A percentile compares a stretch with the other conserved stretches of the same genome.
phyloP scores from a whole-genome alignment of 1,140 invertebrate genomes.

The Euura lappo region DNA sequence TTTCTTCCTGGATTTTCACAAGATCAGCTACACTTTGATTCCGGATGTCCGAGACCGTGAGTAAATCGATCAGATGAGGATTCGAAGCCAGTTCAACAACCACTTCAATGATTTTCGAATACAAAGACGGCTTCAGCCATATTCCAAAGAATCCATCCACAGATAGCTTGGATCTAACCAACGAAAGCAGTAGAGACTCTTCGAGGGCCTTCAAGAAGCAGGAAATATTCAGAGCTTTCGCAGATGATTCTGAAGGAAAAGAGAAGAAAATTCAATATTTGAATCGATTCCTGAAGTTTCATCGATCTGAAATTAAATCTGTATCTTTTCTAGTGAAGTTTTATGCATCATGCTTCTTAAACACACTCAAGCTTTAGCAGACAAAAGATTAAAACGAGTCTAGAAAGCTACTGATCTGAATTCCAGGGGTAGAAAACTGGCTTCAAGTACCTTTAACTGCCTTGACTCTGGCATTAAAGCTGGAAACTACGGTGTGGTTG shows the following conservation, averaged over 20 bases:
- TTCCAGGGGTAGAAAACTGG: not conserved
- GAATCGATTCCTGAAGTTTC: too few species aligned
- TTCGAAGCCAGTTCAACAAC: not conserved
- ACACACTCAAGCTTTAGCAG: too few species aligned
- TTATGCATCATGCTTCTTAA: too few species aligned
- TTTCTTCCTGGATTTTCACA: slow-evolving; percentile 3
- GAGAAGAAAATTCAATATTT: too few species aligned
- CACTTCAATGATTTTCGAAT: not conserved
- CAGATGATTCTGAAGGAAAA: not conserved
- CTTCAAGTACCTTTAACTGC: not conserved
- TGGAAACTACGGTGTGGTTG: not conserved
- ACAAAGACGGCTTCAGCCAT: not conserved
- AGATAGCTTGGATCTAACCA: not conserved
- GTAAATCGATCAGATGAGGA: not conserved
- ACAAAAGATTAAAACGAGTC: too few species aligned
- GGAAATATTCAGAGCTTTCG: not conserved
- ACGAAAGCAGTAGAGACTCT: not conserved
- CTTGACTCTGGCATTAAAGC: not conserved
- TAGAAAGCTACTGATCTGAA: too few species aligned
- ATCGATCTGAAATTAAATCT: too few species aligned
- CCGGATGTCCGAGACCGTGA: not conserved
- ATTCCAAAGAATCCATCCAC: not conserved
- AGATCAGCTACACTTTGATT: not conserved
- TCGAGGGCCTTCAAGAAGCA: not conserved
- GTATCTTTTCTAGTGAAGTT: too few species aligned